Evolutionary conservation across 2,888 invertebrate species (phyloP), one percentile per base, ranked within the genome.

Genomic region (Protophormia terraenovae): DNA sequence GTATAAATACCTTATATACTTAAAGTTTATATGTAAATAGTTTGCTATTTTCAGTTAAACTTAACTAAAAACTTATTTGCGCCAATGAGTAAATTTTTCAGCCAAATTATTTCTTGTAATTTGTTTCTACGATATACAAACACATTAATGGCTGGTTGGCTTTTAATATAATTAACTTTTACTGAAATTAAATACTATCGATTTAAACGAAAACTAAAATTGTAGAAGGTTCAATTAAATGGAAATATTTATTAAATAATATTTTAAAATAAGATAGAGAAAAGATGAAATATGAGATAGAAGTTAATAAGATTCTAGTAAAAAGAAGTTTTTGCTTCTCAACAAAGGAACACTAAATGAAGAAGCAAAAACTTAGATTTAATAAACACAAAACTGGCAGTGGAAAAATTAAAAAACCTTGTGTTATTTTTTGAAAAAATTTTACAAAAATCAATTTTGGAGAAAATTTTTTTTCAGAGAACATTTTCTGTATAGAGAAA

Each of bases 161-260:
- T 73, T 27, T 45, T 45, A 45, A 55, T 35, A 47, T 58, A 80
- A 80, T 80, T 80, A 80, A 80, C 45, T 58, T 80, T 64, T 24
- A 14, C 41, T 55, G 45, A 14, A 72, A 45, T 55, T 55, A 60
- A 78, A 78, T 41, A 55, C 14, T 41, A 64, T 72, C 45, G 53
- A 41, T 64, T 77, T 22, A 16, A 58, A 29, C 0, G 24, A 27
- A 58, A 69, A 16, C 22, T 53, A n/a, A 58, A 66, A 27, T 60
- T 12, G 12, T 19, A 32, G 29, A 45, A 45, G 19, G 55, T 41
- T 58, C 8, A 72, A 72, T 41, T 41, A 41, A 16, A 27, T 27
- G 27, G 19, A 41, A 19, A 19, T 58, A 12, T 72, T 6, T 24
- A n/a, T 50, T n/a, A n/a, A n/a, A n/a, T n/a, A n/a, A 12, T 38